A percentile compares a stretch with the other conserved stretches of the same genome.
phyloP scores from a whole-genome alignment of 2,113 vertebrate genomes.

The Hippolais icterina region DNA sequence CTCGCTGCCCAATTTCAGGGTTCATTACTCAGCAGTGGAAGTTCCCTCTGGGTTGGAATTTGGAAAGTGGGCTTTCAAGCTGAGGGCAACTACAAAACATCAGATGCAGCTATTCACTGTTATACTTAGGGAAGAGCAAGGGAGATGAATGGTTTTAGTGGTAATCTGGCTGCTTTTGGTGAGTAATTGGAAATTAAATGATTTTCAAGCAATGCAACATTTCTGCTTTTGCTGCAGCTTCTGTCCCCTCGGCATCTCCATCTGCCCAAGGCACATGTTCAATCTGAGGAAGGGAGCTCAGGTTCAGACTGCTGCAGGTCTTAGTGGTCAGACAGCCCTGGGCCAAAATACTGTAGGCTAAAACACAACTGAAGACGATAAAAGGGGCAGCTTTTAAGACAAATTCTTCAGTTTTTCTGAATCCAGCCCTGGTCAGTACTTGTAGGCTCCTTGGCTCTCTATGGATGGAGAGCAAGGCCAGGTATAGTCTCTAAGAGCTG shows the following conservation, averaged over 20 bases:
- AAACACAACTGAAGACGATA: not conserved
- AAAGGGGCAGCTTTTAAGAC: not conserved
- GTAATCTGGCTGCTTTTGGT: not conserved
- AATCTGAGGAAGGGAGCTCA: not conserved
- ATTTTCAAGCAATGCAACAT: not conserved
- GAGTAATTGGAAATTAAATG: not conserved
- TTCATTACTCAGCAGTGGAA: not conserved
- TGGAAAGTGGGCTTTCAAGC: not conserved
- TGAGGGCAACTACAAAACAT: not conserved
- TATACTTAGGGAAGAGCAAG: not conserved
- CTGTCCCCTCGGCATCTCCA: not conserved
- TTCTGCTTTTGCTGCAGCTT: not conserved
- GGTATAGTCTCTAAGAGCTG: not conserved
- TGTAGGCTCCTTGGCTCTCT: not conserved
- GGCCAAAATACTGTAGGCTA: not conserved
- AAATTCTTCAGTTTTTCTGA: not conserved
- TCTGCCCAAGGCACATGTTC: rapidly evolving
- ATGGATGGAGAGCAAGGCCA: not conserved
- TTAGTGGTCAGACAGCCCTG: not conserved
- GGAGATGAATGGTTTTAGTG: not conserved
- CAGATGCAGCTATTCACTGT: not conserved
- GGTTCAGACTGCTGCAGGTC: not conserved
- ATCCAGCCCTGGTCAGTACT: not conserved
- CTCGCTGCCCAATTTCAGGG: not conserved
- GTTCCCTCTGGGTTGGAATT: not conserved